These are phyloP conservation scores for Odontocerum albicorne DNA, from an alignment of 2,888 invertebrate species.

Conservation along the genomic window DNA sequence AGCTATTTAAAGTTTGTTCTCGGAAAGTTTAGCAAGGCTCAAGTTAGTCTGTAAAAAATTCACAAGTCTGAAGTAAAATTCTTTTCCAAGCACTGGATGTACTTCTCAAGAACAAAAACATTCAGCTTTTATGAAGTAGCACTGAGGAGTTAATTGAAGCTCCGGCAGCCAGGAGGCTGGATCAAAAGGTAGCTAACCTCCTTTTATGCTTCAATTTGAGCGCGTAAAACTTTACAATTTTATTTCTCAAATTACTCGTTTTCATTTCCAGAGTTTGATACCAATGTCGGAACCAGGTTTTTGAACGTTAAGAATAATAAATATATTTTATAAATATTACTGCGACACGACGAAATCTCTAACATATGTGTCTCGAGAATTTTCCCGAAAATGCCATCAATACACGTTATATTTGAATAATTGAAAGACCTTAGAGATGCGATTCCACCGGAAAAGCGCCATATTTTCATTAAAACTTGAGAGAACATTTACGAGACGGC, in stretches of 20 bases:
- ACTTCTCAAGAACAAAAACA: slow-evolving; percentile 14
- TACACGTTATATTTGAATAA: slow-evolving; percentile 17
- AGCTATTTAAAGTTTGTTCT: slow-evolving; percentile 24
- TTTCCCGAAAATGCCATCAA: slow-evolving; percentile 2
- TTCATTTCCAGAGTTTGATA: no score
- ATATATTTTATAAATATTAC: no score
- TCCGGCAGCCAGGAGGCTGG: background rate
- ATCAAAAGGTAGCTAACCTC: background rate
- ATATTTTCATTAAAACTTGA: slow-evolving; percentile 35
- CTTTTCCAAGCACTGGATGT: slow-evolving; percentile 5
- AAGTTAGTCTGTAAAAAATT: slow-evolving; percentile 14
- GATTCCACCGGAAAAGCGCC: slow-evolving; percentile 4
- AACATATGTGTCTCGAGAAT: background rate
- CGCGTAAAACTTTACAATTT: background rate
- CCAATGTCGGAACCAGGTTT: no score
- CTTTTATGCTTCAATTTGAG: background rate
- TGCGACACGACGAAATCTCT: no score
- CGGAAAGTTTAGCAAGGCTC: slow-evolving; percentile 14
- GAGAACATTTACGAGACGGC: slow-evolving; percentile 28
- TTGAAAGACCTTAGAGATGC: slow-evolving; percentile 12
- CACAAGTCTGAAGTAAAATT: slow-evolving; percentile 15
- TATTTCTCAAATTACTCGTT: background rate
- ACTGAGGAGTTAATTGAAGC: slow-evolving; percentile 8
- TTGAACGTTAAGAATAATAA: no score
- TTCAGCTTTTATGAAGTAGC: slow-evolving; percentile 16